Base-by-base conservation (phyloP, 2,888 invertebrate species). In the Dynastes hyllus region DNA sequence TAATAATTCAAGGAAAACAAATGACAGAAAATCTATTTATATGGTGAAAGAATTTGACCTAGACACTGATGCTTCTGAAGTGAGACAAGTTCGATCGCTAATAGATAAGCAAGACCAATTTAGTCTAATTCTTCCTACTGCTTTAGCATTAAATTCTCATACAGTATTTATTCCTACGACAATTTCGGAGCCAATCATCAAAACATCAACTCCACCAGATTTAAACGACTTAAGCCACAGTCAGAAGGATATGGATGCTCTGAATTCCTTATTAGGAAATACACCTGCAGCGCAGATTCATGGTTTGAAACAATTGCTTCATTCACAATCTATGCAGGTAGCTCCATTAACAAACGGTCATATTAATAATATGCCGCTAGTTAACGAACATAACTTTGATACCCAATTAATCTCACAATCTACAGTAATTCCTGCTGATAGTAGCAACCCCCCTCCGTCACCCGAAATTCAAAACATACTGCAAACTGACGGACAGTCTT, bases 231-330 rank as follows among this genome's bases (percentile, higher is more conserved):
- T n/a, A 29, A 22, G 8, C 13, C 55, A 63, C 2, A 27, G 1
- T 27, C 77, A 76, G n/a, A 73, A 78, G n/a, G 81, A 87, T 65
- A 88, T 91, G 9, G 86, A 89, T 58, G 90, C 90, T n/a, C 84
- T 92, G 0, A 89, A 88, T 61, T 87, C 90, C 0, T 84, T 92
- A 6, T 85, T 92, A 45, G 91, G 91, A 22, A 90, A 91, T 84
- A 87, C 89, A 1, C 91, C 91, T 0, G 87, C 87, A 6, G 88
- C 89, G 77, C 91, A 92, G 85, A 87, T 92, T 27, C 88, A 91
- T 82, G 91, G 91, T 0, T 85, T 92, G 1, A 89, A 90, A 63
- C 89, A 90, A 78, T 83, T 92, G 3, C 82, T 91, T 63, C 55
- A 73, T 67, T 79, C 77, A 9, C 79, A 80, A 27, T 40, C 75